These are phyloP conservation scores for Dromas ardeola DNA, from an alignment of 2,113 vertebrate species.

Conservation along the genomic window DNA sequence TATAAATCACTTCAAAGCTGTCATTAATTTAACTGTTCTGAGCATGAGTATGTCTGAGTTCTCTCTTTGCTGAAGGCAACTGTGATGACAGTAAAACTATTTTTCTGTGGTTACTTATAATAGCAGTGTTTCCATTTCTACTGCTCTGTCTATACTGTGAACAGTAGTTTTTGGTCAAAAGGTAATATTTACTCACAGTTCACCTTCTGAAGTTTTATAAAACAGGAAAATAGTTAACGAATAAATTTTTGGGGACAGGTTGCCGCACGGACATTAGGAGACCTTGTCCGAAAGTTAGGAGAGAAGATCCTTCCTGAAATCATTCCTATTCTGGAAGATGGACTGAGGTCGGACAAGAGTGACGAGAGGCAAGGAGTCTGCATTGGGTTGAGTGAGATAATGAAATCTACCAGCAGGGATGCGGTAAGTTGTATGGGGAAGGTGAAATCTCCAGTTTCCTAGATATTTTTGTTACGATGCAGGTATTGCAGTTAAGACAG, in stretches of 20 bases:
- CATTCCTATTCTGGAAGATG: conserved; percentile 96
- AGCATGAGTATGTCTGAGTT: background rate
- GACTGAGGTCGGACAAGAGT: conserved; percentile 92
- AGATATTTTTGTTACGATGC: background rate
- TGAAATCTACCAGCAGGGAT: conserved; percentile 98
- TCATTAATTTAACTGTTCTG: background rate
- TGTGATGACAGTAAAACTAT: background rate
- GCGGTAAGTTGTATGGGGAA: conserved; percentile 78
- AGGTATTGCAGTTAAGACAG: background rate
- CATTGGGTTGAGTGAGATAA: conserved; percentile 96
- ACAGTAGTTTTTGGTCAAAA: background rate
- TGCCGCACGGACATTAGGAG: conserved; percentile 93
- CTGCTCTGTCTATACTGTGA: background rate
- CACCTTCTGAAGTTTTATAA: background rate
- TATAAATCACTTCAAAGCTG: background rate
- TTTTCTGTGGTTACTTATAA: background rate
- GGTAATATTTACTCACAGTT: background rate
- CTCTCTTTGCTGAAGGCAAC: background rate
- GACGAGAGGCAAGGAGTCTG: conserved; percentile 97
- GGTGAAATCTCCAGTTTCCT: background rate
- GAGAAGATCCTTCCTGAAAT: conserved; percentile 99
- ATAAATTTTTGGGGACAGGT: conserved; percentile 75
- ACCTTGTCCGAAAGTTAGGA: conserved; percentile 96
- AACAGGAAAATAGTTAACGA: background rate
- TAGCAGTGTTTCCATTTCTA: background rate